These are phyloP conservation scores for Rhombomys opimus DNA, from an alignment of 2,113 vertebrate genomes.

Conservation along the genomic window DNA sequence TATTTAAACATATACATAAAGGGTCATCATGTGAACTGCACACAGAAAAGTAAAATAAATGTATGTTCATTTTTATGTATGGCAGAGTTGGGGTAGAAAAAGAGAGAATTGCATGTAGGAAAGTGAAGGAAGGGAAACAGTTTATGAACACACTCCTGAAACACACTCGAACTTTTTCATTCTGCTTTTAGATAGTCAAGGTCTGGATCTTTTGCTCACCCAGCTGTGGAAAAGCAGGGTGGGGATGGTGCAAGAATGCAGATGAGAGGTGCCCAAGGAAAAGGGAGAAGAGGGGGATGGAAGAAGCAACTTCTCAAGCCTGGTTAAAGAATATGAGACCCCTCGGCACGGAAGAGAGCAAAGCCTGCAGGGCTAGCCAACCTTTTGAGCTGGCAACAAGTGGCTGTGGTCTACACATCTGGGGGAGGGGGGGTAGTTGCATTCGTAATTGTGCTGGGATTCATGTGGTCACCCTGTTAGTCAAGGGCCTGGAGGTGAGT, in stretches of 20 bases:
- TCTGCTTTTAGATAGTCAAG: neutral
- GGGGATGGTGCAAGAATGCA: neutral
- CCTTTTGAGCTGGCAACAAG: neutral
- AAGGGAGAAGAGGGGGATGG: neutral
- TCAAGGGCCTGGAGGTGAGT: neutral
- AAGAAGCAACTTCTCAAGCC: neutral
- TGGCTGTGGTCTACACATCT: neutral
- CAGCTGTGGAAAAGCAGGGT: neutral
- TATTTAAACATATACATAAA: constrained; percentile 34
- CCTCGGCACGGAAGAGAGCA: neutral
- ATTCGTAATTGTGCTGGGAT: neutral
- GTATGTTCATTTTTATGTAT: neutral
- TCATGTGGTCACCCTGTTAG: neutral
- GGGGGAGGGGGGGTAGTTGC: neutral
- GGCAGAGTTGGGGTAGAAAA: neutral
- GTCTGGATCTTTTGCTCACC: neutral
- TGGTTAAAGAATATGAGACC: neutral
- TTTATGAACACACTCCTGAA: constrained; percentile 1
- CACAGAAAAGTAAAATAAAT: neutral
- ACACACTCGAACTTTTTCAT: neutral
- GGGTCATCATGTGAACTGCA: neutral
- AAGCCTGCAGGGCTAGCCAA: neutral
- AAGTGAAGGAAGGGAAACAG: neutral
- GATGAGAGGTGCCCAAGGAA: neutral
- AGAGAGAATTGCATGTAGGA: neutral